These are phyloP conservation scores for Oncorhynchus kisutch DNA, from an alignment of 2,113 vertebrate species.

Conservation along the genomic window DNA sequence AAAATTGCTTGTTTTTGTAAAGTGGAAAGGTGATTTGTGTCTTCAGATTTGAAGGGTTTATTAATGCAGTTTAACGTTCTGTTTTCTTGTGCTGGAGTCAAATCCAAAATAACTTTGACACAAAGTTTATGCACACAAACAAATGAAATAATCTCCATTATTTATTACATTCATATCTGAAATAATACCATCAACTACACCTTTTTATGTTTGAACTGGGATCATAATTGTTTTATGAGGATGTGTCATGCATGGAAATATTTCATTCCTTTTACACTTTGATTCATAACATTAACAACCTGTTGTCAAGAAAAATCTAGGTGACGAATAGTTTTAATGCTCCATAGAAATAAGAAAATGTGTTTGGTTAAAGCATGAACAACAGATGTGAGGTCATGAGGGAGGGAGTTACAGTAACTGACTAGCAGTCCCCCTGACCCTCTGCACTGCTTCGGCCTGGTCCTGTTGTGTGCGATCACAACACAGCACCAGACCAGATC, in stretches of 20 bases:
- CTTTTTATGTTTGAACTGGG: not conserved
- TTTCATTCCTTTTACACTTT: not conserved
- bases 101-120: constrained; percentile 6
- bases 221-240: not conserved
- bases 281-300: not conserved
- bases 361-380: not conserved
- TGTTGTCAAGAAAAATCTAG: not conserved
- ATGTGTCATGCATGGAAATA: constrained; percentile 1
- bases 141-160: not conserved
- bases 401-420: not conserved
- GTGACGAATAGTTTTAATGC: not conserved
- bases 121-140: constrained; percentile 12
- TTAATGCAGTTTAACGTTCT: not conserved
- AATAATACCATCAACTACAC: not conserved
- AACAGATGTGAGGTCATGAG: not conserved
- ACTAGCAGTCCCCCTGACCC: constrained; percentile 13
- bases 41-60: not conserved
- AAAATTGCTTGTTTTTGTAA: not conserved
- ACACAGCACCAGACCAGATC: constrained; percentile 20
- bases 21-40: not conserved
- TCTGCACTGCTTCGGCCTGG: constrained; percentile 34
- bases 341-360: not conserved
- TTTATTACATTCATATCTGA: constrained; percentile 2
- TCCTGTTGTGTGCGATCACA: constrained; percentile 39
- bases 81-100: not conserved